These are phyloP conservation scores for Microtus richardsoni DNA, from an alignment of 2,113 vertebrate species.

Conservation along the genomic window DNA sequence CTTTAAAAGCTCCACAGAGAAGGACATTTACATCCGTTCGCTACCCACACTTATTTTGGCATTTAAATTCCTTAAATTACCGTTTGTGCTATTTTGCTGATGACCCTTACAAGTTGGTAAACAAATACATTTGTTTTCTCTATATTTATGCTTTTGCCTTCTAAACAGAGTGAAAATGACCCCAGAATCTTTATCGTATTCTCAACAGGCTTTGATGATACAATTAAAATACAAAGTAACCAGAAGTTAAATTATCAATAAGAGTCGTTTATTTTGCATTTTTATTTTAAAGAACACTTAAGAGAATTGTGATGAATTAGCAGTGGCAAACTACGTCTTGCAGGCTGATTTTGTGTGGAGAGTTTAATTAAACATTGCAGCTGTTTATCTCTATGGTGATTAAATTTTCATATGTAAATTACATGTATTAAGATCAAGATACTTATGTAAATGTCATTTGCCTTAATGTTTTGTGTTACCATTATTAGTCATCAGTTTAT, in stretches of 20 bases:
- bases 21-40: constrained; percentile 74
- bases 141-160: constrained; percentile 83
- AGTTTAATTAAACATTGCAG: constrained; percentile 94
- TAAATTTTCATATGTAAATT: constrained; percentile 94
- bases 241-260: constrained; percentile 92
- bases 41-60: constrained; percentile 80
- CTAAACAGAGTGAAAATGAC: constrained; percentile 86
- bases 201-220: constrained; percentile 89
- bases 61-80: constrained; percentile 86
- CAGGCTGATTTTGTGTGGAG: constrained; percentile 91
- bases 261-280: constrained; percentile 91
- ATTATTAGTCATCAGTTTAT: constrained; percentile 91
- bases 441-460: constrained; percentile 93
- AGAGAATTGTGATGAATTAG: constrained; percentile 92
- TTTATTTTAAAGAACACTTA: constrained; percentile 92
- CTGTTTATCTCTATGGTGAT: constrained; percentile 93
- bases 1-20: constrained; percentile 84
- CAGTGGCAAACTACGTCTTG: constrained; percentile 91
- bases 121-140: constrained; percentile 87
- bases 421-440: constrained; percentile 93
- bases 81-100: constrained; percentile 75
- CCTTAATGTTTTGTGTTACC: constrained; percentile 92
- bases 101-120: constrained; percentile 86
- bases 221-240: constrained; percentile 88
- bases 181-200: constrained; percentile 86